Percentiles rank a stretch among this genome's conserved stretches.
Evolutionary conservation across 2,113 vertebrate genomes (phyloP).

Genomic region (Sylvia atricapilla): DNA sequence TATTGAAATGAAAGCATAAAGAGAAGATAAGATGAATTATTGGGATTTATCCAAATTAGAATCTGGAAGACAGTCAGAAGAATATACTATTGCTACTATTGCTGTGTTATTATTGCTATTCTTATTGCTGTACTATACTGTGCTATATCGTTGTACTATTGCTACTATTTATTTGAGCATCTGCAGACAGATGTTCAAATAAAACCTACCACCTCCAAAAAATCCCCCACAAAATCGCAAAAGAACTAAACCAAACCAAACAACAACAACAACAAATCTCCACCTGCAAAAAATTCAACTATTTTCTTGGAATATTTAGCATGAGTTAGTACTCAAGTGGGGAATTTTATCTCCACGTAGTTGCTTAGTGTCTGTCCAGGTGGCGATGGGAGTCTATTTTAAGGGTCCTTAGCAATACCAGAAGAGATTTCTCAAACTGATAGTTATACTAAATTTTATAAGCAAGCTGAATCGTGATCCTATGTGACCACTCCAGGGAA

Average conservation of each 20-base stretch:
- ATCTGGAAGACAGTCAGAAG: background rate
- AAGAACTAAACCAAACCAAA: background rate
- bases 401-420: background rate
- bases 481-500: background rate
- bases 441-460: background rate
- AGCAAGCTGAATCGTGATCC: background rate
- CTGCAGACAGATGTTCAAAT: background rate
- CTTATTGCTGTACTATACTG: no score
- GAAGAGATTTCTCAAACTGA: background rate
- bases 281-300: rapidly evolving
- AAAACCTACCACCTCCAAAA: background rate
- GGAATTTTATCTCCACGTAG: background rate
- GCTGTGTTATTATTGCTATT: no score
- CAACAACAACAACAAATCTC: background rate
- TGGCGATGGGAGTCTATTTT: background rate
- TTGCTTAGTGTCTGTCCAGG: background rate
- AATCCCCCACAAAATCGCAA: rapidly evolving
- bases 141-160: no score
- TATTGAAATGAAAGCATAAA: background rate
- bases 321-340: background rate
- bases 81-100: background rate
- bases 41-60: background rate
- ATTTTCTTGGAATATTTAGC: background rate
- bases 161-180: background rate
- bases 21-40: background rate